These are phyloP conservation scores for Resseliella maxima DNA, from an alignment of 2,888 invertebrate genomes.

Conservation along the genomic window DNA sequence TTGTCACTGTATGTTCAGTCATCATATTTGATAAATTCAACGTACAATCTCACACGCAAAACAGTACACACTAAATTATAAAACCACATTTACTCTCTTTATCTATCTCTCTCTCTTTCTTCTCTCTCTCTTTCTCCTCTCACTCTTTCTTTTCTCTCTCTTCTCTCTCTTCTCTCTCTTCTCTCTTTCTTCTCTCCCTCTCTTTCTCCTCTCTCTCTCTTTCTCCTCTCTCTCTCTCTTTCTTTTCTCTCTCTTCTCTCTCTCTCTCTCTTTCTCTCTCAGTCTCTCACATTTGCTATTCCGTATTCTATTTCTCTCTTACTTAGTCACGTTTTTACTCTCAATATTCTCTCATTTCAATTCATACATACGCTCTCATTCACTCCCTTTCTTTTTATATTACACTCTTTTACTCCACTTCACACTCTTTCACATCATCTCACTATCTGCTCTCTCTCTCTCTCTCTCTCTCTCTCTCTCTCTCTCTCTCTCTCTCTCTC, in stretches of 20 bases:
- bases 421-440: too few species aligned
- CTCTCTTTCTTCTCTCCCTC: neutral
- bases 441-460: too few species aligned
- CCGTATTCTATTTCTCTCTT: too few species aligned
- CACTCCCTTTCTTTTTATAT: too few species aligned
- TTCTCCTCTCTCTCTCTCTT: neutral
- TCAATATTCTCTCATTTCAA: too few species aligned
- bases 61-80: neutral
- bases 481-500: too few species aligned
- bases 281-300: slow-evolving; percentile 7
- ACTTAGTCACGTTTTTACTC: too few species aligned
- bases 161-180: neutral
- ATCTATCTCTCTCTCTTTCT: neutral
- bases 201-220: neutral
- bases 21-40: neutral
- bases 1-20: neutral
- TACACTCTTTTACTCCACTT: too few species aligned
- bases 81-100: neutral
- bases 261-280: neutral
- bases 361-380: too few species aligned
- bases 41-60: slow-evolving; percentile 33
- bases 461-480: too few species aligned
- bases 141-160: neutral
- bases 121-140: neutral
- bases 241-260: too few species aligned